Conservation (phyloP, 2,888 invertebrate species). For the Stenotaenia linearis region DNA sequence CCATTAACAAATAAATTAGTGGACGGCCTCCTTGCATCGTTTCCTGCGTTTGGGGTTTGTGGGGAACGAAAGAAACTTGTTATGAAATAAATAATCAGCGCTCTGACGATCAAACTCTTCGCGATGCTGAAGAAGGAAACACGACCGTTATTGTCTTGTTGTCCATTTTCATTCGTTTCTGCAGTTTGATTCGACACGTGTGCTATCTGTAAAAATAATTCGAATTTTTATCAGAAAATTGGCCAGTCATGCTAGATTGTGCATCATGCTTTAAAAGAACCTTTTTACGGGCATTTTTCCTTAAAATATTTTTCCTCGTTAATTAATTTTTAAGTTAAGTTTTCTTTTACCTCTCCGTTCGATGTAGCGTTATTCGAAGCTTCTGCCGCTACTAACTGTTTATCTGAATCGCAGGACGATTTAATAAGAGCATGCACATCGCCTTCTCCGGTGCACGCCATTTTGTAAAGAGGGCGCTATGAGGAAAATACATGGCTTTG, state of each 20-base stretch:
- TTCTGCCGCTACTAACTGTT: not conserved
- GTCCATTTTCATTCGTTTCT: not conserved
- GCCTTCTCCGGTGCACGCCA: not conserved
- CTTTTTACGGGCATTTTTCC: not conserved
- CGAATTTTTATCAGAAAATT: not conserved
- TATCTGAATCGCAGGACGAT: not conserved
- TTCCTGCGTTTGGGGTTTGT: slow-evolving; percentile 40
- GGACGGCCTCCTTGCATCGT: slow-evolving; percentile 51
- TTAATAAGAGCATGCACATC: not conserved
- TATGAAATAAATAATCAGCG: slow-evolving; percentile 86
- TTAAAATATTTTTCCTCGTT: not conserved
- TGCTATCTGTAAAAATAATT: not conserved
- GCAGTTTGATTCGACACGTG: not conserved
- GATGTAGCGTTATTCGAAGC: not conserved
- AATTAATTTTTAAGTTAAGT: not conserved
- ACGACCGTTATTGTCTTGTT: not conserved
- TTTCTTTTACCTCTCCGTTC: not conserved
- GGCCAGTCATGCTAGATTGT: not conserved
- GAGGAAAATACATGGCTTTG: not conserved
- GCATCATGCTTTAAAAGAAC: not conserved
- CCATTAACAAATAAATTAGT: slow-evolving; percentile 78
- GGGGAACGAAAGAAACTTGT: slow-evolving; percentile 76
- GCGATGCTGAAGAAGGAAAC: slow-evolving; percentile 70
- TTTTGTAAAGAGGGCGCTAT: slow-evolving; percentile 8
- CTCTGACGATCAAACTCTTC: slow-evolving; percentile 80